phyloP scores from a whole-genome alignment of 2,113 vertebrate genomes.

The Microcebus griseorufus region DNA sequence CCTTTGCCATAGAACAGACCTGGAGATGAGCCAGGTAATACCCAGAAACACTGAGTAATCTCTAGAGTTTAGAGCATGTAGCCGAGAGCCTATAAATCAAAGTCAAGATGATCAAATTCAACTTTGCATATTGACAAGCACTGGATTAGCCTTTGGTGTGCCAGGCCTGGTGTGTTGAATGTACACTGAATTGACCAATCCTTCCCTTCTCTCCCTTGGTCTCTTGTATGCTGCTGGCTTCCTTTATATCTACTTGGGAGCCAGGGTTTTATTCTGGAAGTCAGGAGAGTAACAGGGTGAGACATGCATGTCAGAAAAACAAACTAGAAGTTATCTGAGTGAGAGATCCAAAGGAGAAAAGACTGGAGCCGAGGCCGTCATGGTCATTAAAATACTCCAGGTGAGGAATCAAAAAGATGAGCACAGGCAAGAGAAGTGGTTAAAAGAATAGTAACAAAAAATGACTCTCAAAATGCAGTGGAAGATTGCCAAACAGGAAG shows the following conservation, averaged over 20 bases:
- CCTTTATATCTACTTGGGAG: not conserved
- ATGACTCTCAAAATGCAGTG: not conserved
- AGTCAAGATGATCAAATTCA: not conserved
- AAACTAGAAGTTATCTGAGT: not conserved
- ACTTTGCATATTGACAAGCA: not conserved
- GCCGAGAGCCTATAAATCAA: not conserved
- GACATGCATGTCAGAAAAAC: not conserved
- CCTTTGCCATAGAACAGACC: not conserved
- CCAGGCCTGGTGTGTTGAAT: not conserved
- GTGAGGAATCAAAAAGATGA: not conserved
- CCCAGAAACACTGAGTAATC: not conserved
- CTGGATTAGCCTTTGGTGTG: not conserved
- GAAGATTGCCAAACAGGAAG: not conserved
- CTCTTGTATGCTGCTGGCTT: not conserved
- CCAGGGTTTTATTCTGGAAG: not conserved
- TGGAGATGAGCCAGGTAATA: not conserved
- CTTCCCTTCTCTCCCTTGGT: not conserved
- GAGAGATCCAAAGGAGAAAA: not conserved
- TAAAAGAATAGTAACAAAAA: not conserved
- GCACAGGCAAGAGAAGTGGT: not conserved
- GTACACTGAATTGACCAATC: not conserved
- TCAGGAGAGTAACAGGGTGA: not conserved
- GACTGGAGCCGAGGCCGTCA: not conserved
- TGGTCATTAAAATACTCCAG: not conserved
- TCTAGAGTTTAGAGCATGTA: not conserved